Evolutionary conservation across 2,888 invertebrate species (phyloP).

Genomic region (Pheosia gnoma): DNA sequence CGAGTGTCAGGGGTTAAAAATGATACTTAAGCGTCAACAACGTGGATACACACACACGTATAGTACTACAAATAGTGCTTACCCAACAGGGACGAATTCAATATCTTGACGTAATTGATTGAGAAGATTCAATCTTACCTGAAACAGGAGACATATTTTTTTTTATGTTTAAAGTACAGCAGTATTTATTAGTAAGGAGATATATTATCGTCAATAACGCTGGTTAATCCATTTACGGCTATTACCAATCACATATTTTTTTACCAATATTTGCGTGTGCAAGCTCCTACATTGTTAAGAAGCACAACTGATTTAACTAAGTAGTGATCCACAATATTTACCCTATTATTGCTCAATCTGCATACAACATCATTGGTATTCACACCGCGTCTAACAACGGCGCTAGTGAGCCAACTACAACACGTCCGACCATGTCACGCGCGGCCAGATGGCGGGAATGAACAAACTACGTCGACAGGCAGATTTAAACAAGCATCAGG

Average conservation of each 20-base stretch:
- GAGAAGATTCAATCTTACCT: slow-evolving; percentile 26
- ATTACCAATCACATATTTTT: not conserved
- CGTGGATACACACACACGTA: not conserved
- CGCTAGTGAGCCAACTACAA: slow-evolving; percentile 17
- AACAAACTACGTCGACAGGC: slow-evolving; percentile 1
- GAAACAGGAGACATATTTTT: slow-evolving; percentile 18
- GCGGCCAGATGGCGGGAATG: not conserved
- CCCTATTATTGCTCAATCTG: too few species aligned
- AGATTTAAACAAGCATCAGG: slow-evolving; percentile 2
- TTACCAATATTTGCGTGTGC: not conserved
- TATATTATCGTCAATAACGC: not conserved
- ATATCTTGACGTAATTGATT: not conserved
- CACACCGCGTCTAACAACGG: slow-evolving; percentile 12
- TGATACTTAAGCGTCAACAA: too few species aligned
- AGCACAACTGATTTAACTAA: too few species aligned
- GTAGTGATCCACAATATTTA: too few species aligned
- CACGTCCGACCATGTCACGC: slow-evolving; percentile 16
- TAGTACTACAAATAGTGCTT: not conserved
- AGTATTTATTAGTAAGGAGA: not conserved
- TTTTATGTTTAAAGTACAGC: not conserved
- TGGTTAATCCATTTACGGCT: not conserved
- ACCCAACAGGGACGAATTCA: not conserved
- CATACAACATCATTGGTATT: slow-evolving; percentile 28
- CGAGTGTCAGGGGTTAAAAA: too few species aligned
- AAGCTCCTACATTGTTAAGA: not conserved